Conservation (phyloP, 2,797 vertebrate genomes). For the Masticophis lateralis region DNA sequence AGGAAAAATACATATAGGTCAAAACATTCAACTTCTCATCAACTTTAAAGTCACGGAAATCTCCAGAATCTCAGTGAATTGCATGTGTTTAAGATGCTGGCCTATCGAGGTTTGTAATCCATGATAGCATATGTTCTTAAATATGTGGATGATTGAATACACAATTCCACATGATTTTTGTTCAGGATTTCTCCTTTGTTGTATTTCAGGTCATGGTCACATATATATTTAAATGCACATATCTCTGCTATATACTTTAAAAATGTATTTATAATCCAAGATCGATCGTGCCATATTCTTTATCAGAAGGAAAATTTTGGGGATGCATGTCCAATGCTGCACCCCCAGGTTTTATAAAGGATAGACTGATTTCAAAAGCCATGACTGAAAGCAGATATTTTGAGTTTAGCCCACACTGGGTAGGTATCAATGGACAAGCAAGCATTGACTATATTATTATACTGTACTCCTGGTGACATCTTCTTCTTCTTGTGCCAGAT, state of each 20-base stretch:
- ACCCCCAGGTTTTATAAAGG: not conserved
- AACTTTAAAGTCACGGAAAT: constrained; percentile 19
- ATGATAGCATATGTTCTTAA: not conserved
- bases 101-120: not conserved
- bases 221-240: not conserved
- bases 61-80: not conserved
- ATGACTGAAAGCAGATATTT: not conserved
- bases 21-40: constrained; percentile 11
- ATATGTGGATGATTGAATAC: rapidly evolving
- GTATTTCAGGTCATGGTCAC: not conserved
- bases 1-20: not conserved
- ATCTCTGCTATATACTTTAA: not conserved
- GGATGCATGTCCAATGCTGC: not conserved
- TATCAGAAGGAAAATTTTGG: not conserved
- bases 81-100: not conserved
- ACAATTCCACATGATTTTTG: not conserved
- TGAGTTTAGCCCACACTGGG: not conserved
- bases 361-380: not conserved
- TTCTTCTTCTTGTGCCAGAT: too few species aligned
- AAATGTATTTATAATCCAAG: not conserved
- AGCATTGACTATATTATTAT: not conserved
- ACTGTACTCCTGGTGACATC: not conserved
- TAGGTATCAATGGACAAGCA: not conserved
- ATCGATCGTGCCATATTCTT: not conserved
- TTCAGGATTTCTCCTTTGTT: not conserved